Evolutionary conservation across 2,797 vertebrate genomes (phyloP).

Genomic region (Geotrypetes seraphini): DNA sequence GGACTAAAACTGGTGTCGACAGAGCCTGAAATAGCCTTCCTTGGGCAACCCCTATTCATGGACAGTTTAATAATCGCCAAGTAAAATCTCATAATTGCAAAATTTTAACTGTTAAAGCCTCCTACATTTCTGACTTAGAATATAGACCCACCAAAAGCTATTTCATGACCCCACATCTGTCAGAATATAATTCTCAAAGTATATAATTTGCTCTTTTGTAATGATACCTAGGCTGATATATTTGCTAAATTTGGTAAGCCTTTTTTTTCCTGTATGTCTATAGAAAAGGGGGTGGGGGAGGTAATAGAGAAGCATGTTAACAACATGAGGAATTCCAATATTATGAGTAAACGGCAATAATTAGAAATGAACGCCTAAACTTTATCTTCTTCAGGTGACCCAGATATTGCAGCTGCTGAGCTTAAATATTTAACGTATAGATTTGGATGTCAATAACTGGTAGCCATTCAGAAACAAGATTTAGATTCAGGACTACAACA

Average conservation of each 20-base stretch:
- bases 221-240: not conserved
- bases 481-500: too few relatives aligned
- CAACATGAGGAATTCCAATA: not conserved
- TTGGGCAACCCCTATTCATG: slow-evolving; percentile 1
- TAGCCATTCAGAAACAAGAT: too few relatives aligned
- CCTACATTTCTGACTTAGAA: not conserved
- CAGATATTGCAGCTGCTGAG: too few relatives aligned
- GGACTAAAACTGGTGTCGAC: not conserved
- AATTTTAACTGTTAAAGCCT: not conserved
- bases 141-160: slow-evolving; percentile 3
- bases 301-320: not conserved
- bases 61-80: not conserved
- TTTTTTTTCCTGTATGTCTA: too few relatives aligned
- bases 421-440: too few relatives aligned
- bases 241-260: not conserved
- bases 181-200: not conserved
- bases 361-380: not conserved
- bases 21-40: not conserved
- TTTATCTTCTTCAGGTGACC: not conserved
- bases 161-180: not conserved
- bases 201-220: not conserved
- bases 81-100: accelerated
- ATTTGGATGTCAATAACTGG: too few relatives aligned
- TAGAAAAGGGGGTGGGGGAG: too few relatives aligned
- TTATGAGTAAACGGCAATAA: not conserved